Base-by-base conservation (phyloP, 2,113 vertebrate species). In the Gobius niger region DNA sequence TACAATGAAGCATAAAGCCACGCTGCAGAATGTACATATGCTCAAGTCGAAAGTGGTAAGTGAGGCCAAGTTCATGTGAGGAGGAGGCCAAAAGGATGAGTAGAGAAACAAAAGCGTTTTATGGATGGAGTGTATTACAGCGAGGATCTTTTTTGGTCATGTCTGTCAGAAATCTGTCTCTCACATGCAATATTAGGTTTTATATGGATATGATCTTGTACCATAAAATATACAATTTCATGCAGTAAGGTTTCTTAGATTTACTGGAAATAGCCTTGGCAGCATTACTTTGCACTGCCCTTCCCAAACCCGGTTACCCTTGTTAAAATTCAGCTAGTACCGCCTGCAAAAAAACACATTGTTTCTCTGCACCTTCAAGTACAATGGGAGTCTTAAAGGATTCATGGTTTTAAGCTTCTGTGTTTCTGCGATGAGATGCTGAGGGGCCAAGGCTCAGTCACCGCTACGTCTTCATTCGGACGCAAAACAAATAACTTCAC, bases 391-490 rank as follows among this genome's bases (percentile, higher is more conserved):
- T 34, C 24, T 57, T 57, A 19, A 7, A 70, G 18, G 16, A 64
- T 51, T 73, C 15, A 10, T 16, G 7, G 47, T 60, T 34, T 34
- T 63, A 67, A 63, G 40, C 15, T 50, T 34, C 13, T 5, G 3
- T 71, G 56, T 76, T 34, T 76, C 41, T 65, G 34, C 67, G 67
- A 47, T 51, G 61, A 73, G 14, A 40, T 63, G 19, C 47, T 42
- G 12, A 18, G 67, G 46, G 73, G 61, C 76, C 76, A 66, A 44
- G 47, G 12, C 49, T 46, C 52, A 46, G 41, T 24, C 44, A 56
- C 70, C 63, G 60, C 53, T 24, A 24, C 24, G 24, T 61, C 65
- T 49, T 64, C 69, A 82, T 81, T 88, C 70, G 69, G 75, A 79
- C 12, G 5, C 83, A 72, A 71, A 70, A 71, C 57, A 67, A 75